Evolutionary conservation across 2,888 invertebrate species (phyloP), one percentile per base, ranked within the genome.

Genomic region (Marronus borbonicus): DNA sequence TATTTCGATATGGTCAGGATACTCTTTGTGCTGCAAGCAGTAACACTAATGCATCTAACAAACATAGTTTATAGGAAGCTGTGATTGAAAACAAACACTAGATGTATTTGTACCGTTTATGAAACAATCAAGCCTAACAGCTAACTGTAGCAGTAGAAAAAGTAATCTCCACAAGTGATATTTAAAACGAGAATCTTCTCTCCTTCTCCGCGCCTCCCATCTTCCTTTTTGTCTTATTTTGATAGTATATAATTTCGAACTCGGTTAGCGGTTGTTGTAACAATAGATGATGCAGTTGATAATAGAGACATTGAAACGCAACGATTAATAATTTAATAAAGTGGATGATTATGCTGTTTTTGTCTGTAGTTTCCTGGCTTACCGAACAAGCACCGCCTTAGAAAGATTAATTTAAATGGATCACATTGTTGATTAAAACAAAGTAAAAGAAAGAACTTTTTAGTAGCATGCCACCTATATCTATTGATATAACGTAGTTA

Each of bases 281-380:
- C 77, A 77, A 77, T 69, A 77, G 77, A 77, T 72, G 72, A 77
- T 70, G 52, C 60, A 70, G 65, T 60, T 70, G 77, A 77, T 77
- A 77, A 77, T 77, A 72, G 72, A 77, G 77, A 77, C 72, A 77
- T 77, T 77, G 77, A 77, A 77, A 77, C 69, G 77, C 77, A 70
- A 50, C 77, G 77, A 77, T 77, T 77, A 77, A 77, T 77, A 77
- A 77, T 77, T 77, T 77, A 77, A 77, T 77, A 77, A 77, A 70
- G 70, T 31, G 77, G 49, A 77, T 77, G 77, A 77, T 72, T 77
- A 55, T 70, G 77, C 70, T 64, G 36, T 77, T 77, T 72, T 77
- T 64, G 44, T 70, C 58, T 70, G 72, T 72, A 77, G 62, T 77
- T 70, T 72, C 65, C 72, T 72, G 28, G 24, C 64, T 77, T 72